Conservation (phyloP, 2,797 vertebrate genomes). For the Cygnus olor region DNA sequence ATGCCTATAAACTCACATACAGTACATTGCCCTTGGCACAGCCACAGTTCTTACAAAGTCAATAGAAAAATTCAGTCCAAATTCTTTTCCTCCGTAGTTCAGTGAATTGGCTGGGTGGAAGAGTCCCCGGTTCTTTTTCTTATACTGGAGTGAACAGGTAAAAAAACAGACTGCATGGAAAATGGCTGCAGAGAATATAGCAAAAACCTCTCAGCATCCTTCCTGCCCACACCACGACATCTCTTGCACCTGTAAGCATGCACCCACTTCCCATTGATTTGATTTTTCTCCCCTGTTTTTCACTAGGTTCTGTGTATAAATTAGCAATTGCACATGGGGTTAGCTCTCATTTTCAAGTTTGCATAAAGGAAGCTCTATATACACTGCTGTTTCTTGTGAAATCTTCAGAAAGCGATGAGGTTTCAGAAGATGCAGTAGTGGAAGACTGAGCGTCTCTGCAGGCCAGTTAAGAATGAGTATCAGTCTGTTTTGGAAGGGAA, state of each 20-base stretch:
- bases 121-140: background rate
- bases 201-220: background rate
- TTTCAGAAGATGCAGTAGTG: background rate
- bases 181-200: background rate
- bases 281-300: background rate
- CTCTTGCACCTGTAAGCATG: background rate
- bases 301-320: background rate
- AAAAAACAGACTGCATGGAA: slow-evolving; percentile 3
- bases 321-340: background rate
- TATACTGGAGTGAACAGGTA: background rate
- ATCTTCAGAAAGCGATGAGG: background rate
- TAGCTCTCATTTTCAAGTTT: background rate
- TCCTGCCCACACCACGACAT: fast-evolving
- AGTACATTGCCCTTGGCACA: background rate
- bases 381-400: background rate
- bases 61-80: background rate
- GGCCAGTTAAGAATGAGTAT: background rate
- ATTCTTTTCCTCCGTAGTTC: background rate
- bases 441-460: background rate
- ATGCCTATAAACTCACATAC: background rate
- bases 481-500: background rate
- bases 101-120: background rate
- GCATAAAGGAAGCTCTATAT: background rate
- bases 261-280: background rate
- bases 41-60: background rate